Evolutionary conservation across 1,140 invertebrate species (phyloP).

Genomic region (Palaemon carinicauda): DNA sequence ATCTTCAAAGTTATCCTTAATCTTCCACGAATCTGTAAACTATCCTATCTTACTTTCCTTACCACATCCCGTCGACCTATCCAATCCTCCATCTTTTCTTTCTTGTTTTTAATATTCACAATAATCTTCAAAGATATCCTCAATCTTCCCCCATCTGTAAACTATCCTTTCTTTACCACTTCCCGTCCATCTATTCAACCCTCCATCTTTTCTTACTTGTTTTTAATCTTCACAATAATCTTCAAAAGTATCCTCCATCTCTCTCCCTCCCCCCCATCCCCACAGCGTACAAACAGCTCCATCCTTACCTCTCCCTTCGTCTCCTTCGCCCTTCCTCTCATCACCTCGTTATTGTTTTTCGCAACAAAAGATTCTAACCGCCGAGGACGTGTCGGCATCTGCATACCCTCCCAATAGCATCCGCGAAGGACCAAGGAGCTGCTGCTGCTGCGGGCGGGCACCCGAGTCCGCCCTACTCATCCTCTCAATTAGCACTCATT

Average conservation of each 20-base stretch:
- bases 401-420: background rate
- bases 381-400: background rate
- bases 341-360: constrained; percentile 12
- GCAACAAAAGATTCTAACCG: background rate
- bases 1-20: background rate
- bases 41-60: too few relatives aligned
- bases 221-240: constrained; percentile 6
- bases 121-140: too few relatives aligned
- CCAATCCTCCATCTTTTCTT: too few relatives aligned
- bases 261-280: background rate
- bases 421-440: background rate
- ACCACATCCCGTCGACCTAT: too few relatives aligned
- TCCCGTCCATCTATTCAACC: background rate
- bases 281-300: background rate
- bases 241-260: background rate
- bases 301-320: background rate
- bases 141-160: too few relatives aligned
- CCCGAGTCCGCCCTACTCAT: background rate
- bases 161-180: background rate
- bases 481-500: constrained; percentile 2
- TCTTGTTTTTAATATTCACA: too few relatives aligned
- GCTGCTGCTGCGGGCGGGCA: too few relatives aligned
- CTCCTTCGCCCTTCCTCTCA: background rate
- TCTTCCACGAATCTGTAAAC: too few relatives aligned
- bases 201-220: background rate